A percentile compares a stretch with the other conserved stretches of the same genome.
These are phyloP conservation scores for Carassius gibelio DNA, from an alignment of 2,113 vertebrate species.

Conservation along the genomic window DNA sequence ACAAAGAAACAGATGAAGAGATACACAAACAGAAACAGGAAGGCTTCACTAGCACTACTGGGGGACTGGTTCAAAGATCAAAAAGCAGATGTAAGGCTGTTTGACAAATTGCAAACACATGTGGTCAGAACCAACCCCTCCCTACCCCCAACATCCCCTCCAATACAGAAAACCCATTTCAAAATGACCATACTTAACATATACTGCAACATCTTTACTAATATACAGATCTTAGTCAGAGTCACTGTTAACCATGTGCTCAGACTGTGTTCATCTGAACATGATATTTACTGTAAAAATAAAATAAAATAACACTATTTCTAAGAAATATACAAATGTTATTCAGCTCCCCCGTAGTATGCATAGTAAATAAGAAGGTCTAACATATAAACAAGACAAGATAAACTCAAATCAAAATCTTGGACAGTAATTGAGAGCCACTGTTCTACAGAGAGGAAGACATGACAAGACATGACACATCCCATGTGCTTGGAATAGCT, in stretches of 20 bases:
- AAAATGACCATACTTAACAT: not conserved
- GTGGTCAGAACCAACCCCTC: constrained; percentile 66
- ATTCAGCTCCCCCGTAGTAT: not conserved
- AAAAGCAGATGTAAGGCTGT: constrained; percentile 80
- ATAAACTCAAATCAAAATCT: not conserved
- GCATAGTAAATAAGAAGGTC: not conserved
- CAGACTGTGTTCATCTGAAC: not conserved
- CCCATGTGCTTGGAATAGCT: constrained; percentile 39
- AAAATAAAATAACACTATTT: not conserved
- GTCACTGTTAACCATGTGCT: not conserved
- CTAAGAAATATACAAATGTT: not conserved
- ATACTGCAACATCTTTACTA: not conserved
- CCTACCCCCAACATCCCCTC: constrained; percentile 17
- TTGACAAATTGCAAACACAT: constrained; percentile 80
- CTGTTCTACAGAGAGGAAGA: not conserved
- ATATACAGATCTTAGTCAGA: not conserved
- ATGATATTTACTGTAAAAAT: not conserved
- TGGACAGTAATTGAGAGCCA: not conserved
- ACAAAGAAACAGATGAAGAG: constrained; percentile 44
- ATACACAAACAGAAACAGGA: constrained; percentile 42
- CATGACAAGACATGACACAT: constrained; percentile 36
- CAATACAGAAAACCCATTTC: constrained; percentile 32
- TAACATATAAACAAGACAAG: not conserved
- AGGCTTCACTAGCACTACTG: constrained; percentile 38
- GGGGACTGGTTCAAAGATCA: constrained; percentile 78